These are phyloP conservation scores for Mythimna albipuncta DNA, from an alignment of 2,888 invertebrate genomes.

Conservation along the genomic window DNA sequence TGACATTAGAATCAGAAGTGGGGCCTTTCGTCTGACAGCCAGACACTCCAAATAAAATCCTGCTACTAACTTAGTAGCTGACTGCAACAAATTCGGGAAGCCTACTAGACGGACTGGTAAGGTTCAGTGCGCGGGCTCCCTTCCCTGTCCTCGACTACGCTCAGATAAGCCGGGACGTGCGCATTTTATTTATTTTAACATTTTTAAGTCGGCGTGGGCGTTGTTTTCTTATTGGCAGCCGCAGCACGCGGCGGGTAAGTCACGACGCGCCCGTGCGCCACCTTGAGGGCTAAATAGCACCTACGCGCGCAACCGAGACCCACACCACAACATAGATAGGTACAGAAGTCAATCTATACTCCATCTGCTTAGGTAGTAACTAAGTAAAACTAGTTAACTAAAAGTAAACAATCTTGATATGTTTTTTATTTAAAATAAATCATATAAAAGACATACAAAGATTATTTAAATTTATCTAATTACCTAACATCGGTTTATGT, in stretches of 20 bases:
- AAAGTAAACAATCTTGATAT: too few relatives aligned
- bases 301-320: conserved; percentile 73
- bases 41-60: background rate
- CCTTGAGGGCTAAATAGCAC: conserved; percentile 90
- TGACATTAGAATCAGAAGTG: background rate
- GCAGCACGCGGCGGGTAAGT: conserved; percentile 84
- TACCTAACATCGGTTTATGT: too few relatives aligned
- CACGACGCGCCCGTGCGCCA: conserved; percentile 86
- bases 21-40: too few relatives aligned
- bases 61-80: background rate
- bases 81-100: background rate
- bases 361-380: too few relatives aligned
- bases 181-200: conserved; percentile 91
- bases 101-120: background rate
- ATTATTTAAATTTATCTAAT: too few relatives aligned
- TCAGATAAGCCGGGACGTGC: conserved; percentile 88
- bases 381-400: too few relatives aligned
- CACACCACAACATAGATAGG: background rate
- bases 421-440: too few relatives aligned
- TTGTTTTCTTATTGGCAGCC: conserved; percentile 78
- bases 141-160: conserved; percentile 82
- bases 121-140: conserved; percentile 74
- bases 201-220: conserved; percentile 83
- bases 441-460: too few relatives aligned
- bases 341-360: too few relatives aligned